Evolutionary conservation across 1,140 invertebrate species (phyloP).

Genomic region (Neomicropteryx cornuta): DNA sequence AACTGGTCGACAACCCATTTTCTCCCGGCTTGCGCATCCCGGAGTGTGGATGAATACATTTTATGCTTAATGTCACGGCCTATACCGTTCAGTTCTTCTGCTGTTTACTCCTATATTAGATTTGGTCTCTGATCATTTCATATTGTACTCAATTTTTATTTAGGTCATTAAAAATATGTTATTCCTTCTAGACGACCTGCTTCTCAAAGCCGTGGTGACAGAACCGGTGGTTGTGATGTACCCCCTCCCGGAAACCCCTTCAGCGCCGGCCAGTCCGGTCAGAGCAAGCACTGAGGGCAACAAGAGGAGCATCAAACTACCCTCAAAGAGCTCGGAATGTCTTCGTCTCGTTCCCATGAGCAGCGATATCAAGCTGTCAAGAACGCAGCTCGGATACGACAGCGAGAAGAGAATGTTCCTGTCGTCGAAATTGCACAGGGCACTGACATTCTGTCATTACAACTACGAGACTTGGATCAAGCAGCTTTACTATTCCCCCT

Average conservation of each 20-base stretch:
- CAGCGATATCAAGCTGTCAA: conserved; percentile 36
- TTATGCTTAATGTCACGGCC: no score
- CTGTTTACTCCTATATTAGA: no score
- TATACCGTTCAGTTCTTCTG: no score
- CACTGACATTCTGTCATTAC: conserved; percentile 48
- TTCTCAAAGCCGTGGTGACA: conserved; percentile 33
- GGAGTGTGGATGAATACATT: no score
- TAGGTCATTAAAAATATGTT: neutral
- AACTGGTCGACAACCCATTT: no score
- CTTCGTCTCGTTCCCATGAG: conserved; percentile 37
- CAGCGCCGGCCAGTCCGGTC: conserved; percentile 27
- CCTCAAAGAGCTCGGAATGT: no score
- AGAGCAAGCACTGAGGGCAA: conserved; percentile 27
- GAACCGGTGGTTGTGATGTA: conserved; percentile 39
- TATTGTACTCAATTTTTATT: no score
- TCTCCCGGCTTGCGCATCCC: no score
- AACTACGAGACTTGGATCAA: conserved; percentile 44
- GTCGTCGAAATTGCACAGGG: conserved; percentile 46
- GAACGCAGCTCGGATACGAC: conserved; percentile 44
- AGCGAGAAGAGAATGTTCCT: conserved; percentile 46
- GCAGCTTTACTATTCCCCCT: conserved; percentile 38
- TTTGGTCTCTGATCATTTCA: no score
- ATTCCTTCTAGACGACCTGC: conserved; percentile 31
- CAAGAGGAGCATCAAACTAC: conserved; percentile 23
- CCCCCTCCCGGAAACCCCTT: conserved; percentile 30